These are phyloP conservation scores for Steinernema khuongi DNA, from an alignment of 1,140 invertebrate species.

Conservation along the genomic window DNA sequence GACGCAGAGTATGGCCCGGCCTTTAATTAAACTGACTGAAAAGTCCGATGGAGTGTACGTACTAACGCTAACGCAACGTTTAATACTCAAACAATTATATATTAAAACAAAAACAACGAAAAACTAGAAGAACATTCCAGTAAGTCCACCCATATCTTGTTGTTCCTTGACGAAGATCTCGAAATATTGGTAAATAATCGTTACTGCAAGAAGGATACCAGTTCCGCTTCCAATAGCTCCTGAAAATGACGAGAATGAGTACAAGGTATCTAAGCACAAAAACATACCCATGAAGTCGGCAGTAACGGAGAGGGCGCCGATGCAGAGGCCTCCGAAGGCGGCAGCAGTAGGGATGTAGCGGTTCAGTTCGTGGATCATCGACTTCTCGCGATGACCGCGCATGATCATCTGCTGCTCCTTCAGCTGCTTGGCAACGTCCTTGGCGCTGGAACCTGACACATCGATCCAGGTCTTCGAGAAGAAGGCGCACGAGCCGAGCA, in stretches of 20 bases:
- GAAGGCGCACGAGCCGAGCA: conserved; percentile 98
- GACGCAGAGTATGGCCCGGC: too few relatives aligned
- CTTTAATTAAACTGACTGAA: too few relatives aligned
- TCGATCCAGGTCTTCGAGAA: conserved; percentile 99
- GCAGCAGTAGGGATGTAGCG: conserved; percentile 97
- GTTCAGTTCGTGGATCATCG: conserved; percentile 98
- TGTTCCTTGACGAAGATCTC: conserved; percentile 99
- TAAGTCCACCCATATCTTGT: conserved; percentile 97
- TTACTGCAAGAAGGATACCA: conserved; percentile 92
- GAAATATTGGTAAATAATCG: conserved; percentile 99
- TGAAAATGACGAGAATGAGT: conserved; percentile 47
- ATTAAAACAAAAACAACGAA: conserved; percentile 63
- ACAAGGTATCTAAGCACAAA: neutral
- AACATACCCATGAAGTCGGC: conserved; percentile 83
- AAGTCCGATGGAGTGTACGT: too few relatives aligned
- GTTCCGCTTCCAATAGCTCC: conserved; percentile 96
- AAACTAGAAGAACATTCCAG: conserved; percentile 8
- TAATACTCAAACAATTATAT: too few relatives aligned
- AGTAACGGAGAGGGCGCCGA: conserved; percentile 90
- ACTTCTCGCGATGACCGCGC: conserved; percentile 95
- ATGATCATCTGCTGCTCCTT: conserved; percentile 99
- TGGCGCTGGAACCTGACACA: conserved; percentile 96
- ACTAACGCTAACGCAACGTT: too few relatives aligned
- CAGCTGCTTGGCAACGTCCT: conserved; percentile 98
- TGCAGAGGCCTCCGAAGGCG: conserved; percentile 92